Percentiles rank a stretch among this genome's conserved stretches.
Evolutionary conservation across 2,113 vertebrate species (phyloP).

Genomic region (Phodopus roborovskii): DNA sequence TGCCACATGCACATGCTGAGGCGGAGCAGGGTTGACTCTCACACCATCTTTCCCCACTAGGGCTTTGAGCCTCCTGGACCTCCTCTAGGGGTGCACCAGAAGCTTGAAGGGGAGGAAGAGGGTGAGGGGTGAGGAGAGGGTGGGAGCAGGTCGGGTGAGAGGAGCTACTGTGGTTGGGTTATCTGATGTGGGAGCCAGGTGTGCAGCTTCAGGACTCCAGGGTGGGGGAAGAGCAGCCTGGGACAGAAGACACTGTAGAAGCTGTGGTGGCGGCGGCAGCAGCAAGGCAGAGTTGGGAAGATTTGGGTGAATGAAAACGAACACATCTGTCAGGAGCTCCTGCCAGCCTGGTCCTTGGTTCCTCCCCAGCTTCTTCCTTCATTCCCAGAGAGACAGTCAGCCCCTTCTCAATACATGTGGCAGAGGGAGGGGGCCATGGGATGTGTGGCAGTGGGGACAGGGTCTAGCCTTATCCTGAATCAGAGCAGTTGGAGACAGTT

Average conservation of each 20-base stretch:
- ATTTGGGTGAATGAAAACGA: rapidly evolving
- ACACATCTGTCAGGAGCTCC: too few species aligned
- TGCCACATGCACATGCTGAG: background rate
- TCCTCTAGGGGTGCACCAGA: slow-evolving; percentile 35
- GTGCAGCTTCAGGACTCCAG: slow-evolving; percentile 20
- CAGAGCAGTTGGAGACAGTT: slow-evolving; percentile 82
- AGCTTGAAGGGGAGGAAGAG: slow-evolving; percentile 51
- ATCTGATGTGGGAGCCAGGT: slow-evolving; percentile 80
- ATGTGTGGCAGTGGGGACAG: background rate
- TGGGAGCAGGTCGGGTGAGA: background rate
- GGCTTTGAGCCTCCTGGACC: background rate
- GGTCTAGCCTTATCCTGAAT: slow-evolving; percentile 72
- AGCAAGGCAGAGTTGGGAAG: background rate
- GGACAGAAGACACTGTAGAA: background rate
- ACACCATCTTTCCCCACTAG: background rate
- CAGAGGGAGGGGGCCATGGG: background rate
- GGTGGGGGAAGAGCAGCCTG: slow-evolving; percentile 39
- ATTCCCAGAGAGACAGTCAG: background rate
- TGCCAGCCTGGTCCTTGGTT: background rate
- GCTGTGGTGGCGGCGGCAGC: background rate
- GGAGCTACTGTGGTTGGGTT: slow-evolving; percentile 72
- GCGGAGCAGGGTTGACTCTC: background rate
- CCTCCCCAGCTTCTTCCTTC: background rate
- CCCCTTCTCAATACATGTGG: background rate
- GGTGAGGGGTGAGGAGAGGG: slow-evolving; percentile 3